phyloP scores from a whole-genome alignment of 2,888 invertebrate species.

The Sepiola atlantica region DNA sequence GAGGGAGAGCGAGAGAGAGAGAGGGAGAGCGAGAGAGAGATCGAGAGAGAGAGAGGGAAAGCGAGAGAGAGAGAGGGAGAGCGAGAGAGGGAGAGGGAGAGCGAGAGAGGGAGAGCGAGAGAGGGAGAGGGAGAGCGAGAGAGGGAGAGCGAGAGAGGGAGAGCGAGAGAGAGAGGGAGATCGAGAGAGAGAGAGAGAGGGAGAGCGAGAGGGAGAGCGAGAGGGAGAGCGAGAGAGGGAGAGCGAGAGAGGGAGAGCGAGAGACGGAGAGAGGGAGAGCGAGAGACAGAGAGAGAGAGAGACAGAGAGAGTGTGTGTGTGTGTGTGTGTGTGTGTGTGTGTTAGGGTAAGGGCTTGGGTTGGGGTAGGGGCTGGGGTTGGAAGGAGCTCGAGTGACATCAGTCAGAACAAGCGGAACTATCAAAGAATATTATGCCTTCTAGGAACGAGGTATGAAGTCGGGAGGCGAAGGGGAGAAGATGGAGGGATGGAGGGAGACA shows the following conservation, averaged over 20 bases:
- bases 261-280: no score
- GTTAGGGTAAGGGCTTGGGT: neutral
- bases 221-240: no score
- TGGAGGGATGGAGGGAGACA: neutral
- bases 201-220: no score
- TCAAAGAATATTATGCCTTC: neutral
- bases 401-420: neutral
- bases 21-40: neutral
- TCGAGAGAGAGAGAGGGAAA: no score
- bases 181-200: neutral
- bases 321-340: no score
- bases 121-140: no score
- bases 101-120: neutral
- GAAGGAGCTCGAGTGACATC: neutral
- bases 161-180: no score
- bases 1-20: no score
- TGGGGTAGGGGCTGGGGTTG: neutral
- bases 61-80: neutral
- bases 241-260: neutral
- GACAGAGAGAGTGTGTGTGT: no score
- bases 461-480: neutral
- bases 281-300: neutral
- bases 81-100: no score
- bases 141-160: neutral
- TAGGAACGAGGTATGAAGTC: neutral